phyloP scores from a whole-genome alignment of 2,113 vertebrate species.

The Stigmatopora nigra region DNA sequence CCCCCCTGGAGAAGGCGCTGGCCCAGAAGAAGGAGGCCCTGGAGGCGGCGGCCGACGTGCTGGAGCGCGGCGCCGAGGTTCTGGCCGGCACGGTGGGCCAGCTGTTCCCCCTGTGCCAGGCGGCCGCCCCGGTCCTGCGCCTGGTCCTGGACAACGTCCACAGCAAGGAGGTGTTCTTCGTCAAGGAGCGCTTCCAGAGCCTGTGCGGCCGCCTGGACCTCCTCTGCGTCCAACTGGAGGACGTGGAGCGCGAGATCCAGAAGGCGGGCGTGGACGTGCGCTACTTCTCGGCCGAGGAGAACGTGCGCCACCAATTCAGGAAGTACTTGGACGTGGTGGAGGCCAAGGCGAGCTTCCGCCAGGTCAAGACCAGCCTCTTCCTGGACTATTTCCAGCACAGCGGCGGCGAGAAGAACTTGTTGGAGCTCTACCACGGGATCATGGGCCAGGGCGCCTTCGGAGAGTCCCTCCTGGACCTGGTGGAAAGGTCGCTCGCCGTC shows the following conservation, averaged over 20 bases:
- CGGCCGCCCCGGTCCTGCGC: constrained; percentile 62
- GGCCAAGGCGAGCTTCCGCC: constrained; percentile 64
- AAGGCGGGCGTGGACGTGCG: constrained; percentile 60
- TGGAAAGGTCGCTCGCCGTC: constrained; percentile 45
- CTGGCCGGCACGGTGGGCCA: constrained; percentile 68
- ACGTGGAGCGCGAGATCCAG: constrained; percentile 69
- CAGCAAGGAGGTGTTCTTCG: constrained; percentile 72
- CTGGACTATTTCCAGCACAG: constrained; percentile 67
- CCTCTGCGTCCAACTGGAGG: constrained; percentile 63
- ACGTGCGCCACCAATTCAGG: constrained; percentile 70
- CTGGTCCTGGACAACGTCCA: constrained; percentile 68
- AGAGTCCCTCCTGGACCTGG: constrained; percentile 63
- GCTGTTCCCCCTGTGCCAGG: constrained; percentile 70
- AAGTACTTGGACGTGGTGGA: constrained; percentile 73
- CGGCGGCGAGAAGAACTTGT: constrained; percentile 71
- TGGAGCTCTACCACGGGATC: constrained; percentile 62
- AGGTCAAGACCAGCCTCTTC: constrained; percentile 66
- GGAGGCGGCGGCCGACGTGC: constrained; percentile 68
- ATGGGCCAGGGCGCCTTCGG: constrained; percentile 68
- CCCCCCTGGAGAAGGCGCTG: constrained; percentile 57
- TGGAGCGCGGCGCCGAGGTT: constrained; percentile 67
- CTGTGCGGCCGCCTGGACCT: constrained; percentile 66
- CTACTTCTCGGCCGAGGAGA: constrained; percentile 71
- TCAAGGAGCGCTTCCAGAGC: constrained; percentile 70
- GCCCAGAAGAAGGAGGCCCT: constrained; percentile 75